Evolutionary conservation across 30 jellyfish, hydroid and myxozoan genomes (phyloP).

Genomic region (Aurelia aurita): DNA sequence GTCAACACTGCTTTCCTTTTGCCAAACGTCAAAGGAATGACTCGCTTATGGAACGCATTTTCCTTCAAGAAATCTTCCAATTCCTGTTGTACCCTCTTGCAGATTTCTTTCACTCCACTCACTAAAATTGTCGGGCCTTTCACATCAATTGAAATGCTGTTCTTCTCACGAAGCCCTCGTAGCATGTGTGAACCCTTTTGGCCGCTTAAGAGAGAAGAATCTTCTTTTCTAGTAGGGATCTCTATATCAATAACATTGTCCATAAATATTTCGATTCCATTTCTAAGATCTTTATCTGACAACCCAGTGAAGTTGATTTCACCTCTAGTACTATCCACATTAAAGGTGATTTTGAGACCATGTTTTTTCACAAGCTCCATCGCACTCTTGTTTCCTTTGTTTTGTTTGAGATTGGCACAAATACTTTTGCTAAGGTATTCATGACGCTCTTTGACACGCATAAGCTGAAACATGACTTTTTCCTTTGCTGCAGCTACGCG

Average conservation of each 20-base stretch:
- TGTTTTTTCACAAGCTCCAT: background rate
- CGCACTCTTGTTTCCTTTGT: background rate
- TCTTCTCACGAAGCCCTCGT: background rate
- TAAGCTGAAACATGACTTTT: background rate
- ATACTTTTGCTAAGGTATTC: background rate
- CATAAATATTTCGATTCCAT: constrained; percentile 27
- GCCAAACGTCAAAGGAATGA: constrained; percentile 8
- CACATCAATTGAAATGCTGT: background rate
- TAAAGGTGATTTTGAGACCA: background rate
- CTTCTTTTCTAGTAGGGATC: background rate
- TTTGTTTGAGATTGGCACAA: background rate
- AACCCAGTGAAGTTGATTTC: background rate
- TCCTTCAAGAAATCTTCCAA: constrained; percentile 1
- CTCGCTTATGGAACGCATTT: constrained; percentile 10
- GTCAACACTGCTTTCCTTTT: constrained; percentile 17
- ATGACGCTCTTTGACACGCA: background rate
- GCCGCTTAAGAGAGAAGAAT: constrained; percentile 6
- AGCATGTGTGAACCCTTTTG: background rate
- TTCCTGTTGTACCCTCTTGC: background rate
- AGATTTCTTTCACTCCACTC: constrained; percentile 6
- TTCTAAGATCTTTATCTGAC: background rate
- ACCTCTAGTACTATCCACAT: background rate
- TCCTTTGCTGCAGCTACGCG: background rate
- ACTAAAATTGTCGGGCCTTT: background rate
- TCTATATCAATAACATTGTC: background rate